Percentiles rank a stretch among this genome's conserved stretches.
Evolutionary conservation across 1,140 invertebrate species (phyloP).

Genomic region (Aleiodes sp.): DNA sequence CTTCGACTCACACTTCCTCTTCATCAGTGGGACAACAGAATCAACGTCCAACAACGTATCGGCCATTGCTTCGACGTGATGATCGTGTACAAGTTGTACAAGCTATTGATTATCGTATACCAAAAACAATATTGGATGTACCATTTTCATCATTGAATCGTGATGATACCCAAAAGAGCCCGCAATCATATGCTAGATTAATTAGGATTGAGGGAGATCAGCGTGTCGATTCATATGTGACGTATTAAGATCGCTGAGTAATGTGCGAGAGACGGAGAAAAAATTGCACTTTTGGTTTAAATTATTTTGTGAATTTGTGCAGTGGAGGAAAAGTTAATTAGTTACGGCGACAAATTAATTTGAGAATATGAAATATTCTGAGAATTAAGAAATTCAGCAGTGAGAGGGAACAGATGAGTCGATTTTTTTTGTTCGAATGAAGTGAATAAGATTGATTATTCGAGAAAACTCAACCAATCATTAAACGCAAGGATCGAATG

Average conservation of each 20-base stretch:
- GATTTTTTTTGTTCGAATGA: no score
- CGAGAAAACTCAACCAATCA: no score
- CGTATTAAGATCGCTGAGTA: conserved; percentile 30
- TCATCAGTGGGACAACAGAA: conserved; percentile 46
- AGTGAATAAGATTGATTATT: no score
- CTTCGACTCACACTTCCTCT: conserved; percentile 38
- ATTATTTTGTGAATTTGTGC: no score
- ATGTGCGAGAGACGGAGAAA: not conserved
- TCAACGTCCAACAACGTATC: conserved; percentile 60
- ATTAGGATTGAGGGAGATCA: conserved; percentile 48
- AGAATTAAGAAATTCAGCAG: no score
- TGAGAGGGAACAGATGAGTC: no score
- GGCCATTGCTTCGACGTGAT: conserved; percentile 49
- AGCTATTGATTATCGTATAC: conserved; percentile 54
- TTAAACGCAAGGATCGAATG: no score
- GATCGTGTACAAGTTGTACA: conserved; percentile 56
- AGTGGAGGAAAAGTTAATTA: no score
- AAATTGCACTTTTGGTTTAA: not conserved
- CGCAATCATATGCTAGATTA: conserved; percentile 48
- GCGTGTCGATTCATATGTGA: conserved; percentile 46
- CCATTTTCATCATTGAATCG: conserved; percentile 30
- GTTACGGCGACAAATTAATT: no score
- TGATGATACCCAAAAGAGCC: conserved; percentile 25
- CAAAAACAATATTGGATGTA: conserved; percentile 41
- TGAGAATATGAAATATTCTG: no score